Evolutionary conservation across 1,140 invertebrate genomes (phyloP).

Genomic region (Microplitis mediator): DNA sequence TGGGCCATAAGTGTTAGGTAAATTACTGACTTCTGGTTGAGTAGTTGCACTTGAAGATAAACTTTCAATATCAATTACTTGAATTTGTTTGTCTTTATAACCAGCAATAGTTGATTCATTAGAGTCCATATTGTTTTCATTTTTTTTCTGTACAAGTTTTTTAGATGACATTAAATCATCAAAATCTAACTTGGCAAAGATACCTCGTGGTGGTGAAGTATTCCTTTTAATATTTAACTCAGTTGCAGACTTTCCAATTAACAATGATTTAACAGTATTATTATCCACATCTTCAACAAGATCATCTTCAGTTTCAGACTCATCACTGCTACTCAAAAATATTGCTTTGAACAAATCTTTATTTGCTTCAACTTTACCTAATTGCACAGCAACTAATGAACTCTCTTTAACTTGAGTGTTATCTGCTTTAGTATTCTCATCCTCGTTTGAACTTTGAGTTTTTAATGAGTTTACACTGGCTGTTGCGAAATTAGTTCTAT

Average conservation of each 20-base stretch:
- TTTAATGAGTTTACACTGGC: neutral
- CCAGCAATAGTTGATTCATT: constrained; percentile 20
- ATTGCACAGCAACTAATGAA: constrained; percentile 18
- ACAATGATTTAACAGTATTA: constrained; percentile 45
- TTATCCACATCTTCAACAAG: constrained; percentile 51
- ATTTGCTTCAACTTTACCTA: constrained; percentile 61
- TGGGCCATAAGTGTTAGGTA: constrained; percentile 63
- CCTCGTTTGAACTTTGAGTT: neutral
- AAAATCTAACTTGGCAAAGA: constrained; percentile 77
- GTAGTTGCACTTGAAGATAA: neutral
- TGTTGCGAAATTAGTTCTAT: neutral
- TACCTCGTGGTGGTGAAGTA: constrained; percentile 71
- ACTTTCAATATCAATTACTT: constrained; percentile 18
- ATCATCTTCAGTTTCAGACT: constrained; percentile 55
- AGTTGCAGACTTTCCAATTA: constrained; percentile 48
- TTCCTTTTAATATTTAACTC: constrained; percentile 66
- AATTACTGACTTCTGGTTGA: constrained; percentile 9
- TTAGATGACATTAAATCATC: constrained; percentile 60
- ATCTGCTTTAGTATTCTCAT: neutral
- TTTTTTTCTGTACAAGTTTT: constrained; percentile 6
- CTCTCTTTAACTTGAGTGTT: neutral
- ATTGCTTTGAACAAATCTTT: constrained; percentile 72
- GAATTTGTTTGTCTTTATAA: constrained; percentile 25
- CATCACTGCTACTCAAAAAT: constrained; percentile 70
- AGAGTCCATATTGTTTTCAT: constrained; percentile 15